These are phyloP conservation scores for Uloborus diversus DNA, from an alignment of 1,140 invertebrate species.

Conservation along the genomic window DNA sequence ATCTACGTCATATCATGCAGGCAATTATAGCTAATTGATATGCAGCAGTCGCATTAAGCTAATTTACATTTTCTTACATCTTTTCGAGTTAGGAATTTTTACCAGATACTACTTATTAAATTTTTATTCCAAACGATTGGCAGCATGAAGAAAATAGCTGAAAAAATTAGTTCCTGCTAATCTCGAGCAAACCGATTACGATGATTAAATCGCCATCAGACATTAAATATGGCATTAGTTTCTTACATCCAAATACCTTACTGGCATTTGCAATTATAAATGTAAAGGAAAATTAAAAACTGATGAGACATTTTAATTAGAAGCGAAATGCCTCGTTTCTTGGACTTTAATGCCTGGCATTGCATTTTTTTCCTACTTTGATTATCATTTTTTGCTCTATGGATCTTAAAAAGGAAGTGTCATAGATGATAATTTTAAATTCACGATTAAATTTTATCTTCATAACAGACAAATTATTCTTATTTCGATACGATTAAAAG, in stretches of 20 bases:
- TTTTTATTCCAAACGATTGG: not conserved
- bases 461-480: too few relatives aligned
- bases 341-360: too few relatives aligned
- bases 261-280: not conserved
- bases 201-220: constrained; percentile 11
- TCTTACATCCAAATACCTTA: not conserved
- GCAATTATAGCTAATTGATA: not conserved
- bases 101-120: not conserved
- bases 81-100: not conserved
- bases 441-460: too few relatives aligned
- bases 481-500: too few relatives aligned
- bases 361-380: too few relatives aligned
- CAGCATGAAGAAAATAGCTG: not conserved
- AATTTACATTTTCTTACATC: not conserved
- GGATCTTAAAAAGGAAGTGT: too few relatives aligned
- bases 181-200: constrained; percentile 8
- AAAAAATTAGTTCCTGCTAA: not conserved
- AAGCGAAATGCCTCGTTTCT: too few relatives aligned
- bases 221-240: not conserved
- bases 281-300: not conserved
- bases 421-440: too few relatives aligned
- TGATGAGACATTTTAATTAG: not conserved
- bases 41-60: not conserved
- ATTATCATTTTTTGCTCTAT: too few relatives aligned
- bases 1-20: too few relatives aligned